Percentiles rank a stretch among this genome's conserved stretches.
These are phyloP conservation scores for Tiliqua scincoides DNA, from an alignment of 2,113 vertebrate genomes.

Conservation along the genomic window DNA sequence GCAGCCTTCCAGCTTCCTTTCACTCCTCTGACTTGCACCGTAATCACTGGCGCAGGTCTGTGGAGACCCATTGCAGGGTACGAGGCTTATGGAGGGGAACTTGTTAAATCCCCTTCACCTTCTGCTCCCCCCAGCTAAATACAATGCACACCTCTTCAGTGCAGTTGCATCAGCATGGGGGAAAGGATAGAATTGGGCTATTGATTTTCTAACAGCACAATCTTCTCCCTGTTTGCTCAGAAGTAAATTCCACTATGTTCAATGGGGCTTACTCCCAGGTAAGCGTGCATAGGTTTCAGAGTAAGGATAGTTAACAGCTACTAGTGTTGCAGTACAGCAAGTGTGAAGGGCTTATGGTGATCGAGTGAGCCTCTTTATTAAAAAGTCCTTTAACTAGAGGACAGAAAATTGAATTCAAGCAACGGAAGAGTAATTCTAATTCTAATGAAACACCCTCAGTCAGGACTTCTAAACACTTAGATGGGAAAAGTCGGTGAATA, in stretches of 20 bases:
- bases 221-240: too few species aligned
- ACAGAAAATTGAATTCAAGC: constrained; percentile 36
- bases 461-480: constrained; percentile 21
- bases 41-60: neutral
- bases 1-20: too few species aligned
- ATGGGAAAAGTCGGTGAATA: neutral
- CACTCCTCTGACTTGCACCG: too few species aligned
- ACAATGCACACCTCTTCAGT: too few species aligned
- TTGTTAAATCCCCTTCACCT: too few species aligned
- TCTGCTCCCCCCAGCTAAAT: too few species aligned
- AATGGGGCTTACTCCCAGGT: too few species aligned
- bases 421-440: constrained; percentile 43
- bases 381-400: constrained; percentile 5
- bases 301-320: neutral
- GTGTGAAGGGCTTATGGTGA: neutral
- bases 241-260: too few species aligned
- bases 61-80: neutral
- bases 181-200: neutral
- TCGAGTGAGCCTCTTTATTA: neutral
- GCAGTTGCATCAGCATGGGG: too few species aligned
- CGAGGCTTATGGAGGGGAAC: neutral
- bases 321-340: neutral
- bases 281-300: too few species aligned
- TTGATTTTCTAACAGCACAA: neutral
- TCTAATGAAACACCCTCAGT: constrained; percentile 15